phyloP scores from a whole-genome alignment of 1,140 invertebrate genomes.

The Harlomillsia oculata region DNA sequence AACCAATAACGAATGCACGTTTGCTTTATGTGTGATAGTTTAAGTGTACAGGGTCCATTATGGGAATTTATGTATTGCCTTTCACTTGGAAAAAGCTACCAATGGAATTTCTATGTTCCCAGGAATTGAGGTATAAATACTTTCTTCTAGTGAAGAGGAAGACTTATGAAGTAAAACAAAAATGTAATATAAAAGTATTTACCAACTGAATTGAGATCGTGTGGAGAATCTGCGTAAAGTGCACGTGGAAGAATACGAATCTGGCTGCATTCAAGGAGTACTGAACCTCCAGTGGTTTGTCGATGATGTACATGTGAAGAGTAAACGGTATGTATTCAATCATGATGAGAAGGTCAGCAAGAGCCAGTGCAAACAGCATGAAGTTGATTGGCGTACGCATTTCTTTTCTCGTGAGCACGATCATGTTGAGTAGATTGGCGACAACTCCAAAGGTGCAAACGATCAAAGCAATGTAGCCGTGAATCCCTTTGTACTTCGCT shows the following conservation, averaged over 20 bases:
- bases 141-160: no score
- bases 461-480: conserved; percentile 57
- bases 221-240: conserved; percentile 50
- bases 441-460: conserved; percentile 80
- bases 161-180: conserved; percentile 1
- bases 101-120: no score
- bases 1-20: no score
- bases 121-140: no score
- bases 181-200: not conserved
- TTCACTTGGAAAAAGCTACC: no score
- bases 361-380: conserved; percentile 77
- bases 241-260: conserved; percentile 71
- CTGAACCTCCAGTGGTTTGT: conserved; percentile 41
- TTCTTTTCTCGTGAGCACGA: conserved; percentile 72
- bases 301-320: conserved; percentile 63
- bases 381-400: conserved; percentile 87
- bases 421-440: conserved; percentile 80
- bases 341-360: conserved; percentile 87
- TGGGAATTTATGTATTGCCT: no score
- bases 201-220: conserved; percentile 32
- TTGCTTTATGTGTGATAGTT: no score
- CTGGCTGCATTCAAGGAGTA: conserved; percentile 67
- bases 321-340: conserved; percentile 84
- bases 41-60: no score
- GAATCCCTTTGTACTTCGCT: conserved; percentile 43